A percentile compares a stretch with the other conserved stretches of the same genome.
Conservation (phyloP, 2,797 vertebrate species). For the Cuniculus paca region DNA sequence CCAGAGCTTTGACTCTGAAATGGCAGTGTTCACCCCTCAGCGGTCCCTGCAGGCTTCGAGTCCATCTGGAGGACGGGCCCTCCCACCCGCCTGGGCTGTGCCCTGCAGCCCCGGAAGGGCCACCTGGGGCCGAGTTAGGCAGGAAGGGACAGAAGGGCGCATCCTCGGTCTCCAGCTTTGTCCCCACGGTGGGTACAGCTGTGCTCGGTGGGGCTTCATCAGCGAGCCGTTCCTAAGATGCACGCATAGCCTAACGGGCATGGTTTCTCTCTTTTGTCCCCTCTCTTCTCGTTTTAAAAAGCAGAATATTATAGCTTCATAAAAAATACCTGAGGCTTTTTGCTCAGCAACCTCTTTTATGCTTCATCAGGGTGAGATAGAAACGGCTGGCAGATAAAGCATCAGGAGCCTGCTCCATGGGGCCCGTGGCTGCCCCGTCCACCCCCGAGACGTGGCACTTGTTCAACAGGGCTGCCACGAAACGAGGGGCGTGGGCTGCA, state of each 20-base stretch:
- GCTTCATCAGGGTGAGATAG: slow-evolving; percentile 76
- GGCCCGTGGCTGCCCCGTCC: rapidly evolving
- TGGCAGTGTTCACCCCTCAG: neutral
- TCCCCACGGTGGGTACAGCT: rapidly evolving
- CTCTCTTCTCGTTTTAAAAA: slow-evolving; percentile 71
- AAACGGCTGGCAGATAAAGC: slow-evolving; percentile 72
- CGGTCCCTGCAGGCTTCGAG: neutral
- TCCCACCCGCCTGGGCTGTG: neutral
- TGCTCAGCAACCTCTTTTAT: slow-evolving; percentile 79
- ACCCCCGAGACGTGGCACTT: rapidly evolving
- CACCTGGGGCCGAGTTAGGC: neutral
- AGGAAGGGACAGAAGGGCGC: rapidly evolving
- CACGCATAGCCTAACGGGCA: neutral
- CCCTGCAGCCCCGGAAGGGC: neutral
- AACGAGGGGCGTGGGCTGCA: rapidly evolving
- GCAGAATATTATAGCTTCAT: slow-evolving; percentile 77
- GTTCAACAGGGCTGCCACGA: neutral
- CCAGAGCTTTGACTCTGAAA: neutral
- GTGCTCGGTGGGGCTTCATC: rapidly evolving
- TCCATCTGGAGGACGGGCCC: neutral
- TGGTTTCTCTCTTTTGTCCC: neutral
- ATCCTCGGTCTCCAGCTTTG: rapidly evolving
- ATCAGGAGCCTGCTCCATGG: neutral
- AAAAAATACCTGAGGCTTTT: slow-evolving; percentile 78
- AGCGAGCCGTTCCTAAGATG: neutral